Conservation (phyloP, 2,113 vertebrate genomes). For the Gallinago undulata region DNA sequence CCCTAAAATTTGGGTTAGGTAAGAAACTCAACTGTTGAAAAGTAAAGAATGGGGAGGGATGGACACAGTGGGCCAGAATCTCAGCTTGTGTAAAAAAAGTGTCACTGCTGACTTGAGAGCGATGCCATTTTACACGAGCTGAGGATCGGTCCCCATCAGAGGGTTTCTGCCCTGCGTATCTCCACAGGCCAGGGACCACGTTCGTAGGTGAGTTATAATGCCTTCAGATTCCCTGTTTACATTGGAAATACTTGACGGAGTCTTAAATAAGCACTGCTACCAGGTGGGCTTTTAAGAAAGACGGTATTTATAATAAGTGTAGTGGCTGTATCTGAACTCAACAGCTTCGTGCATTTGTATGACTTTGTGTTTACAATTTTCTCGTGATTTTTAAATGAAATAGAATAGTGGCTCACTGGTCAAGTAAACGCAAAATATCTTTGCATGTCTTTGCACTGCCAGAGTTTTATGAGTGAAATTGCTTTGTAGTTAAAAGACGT, state of each 20-base stretch:
- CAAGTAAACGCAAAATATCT: not conserved
- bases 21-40: not conserved
- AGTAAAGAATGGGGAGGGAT: not conserved
- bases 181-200: not conserved
- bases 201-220: not conserved
- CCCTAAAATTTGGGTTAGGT: not conserved
- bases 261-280: constrained; percentile 23
- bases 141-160: not conserved
- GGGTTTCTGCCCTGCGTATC: not conserved
- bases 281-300: constrained; percentile 34
- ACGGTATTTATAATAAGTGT: not conserved
- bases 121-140: not conserved
- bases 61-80: not conserved
- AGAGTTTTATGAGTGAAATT: not conserved
- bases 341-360: not conserved
- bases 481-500: not conserved
- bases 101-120: not conserved
- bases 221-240: not conserved
- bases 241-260: constrained; percentile 15
- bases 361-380: not conserved
- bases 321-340: not conserved
- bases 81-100: not conserved
- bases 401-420: not conserved
- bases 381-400: not conserved
- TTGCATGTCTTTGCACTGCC: not conserved